Base-by-base conservation (phyloP, 2,888 invertebrate species). In the Hypercompe scribonia region DNA sequence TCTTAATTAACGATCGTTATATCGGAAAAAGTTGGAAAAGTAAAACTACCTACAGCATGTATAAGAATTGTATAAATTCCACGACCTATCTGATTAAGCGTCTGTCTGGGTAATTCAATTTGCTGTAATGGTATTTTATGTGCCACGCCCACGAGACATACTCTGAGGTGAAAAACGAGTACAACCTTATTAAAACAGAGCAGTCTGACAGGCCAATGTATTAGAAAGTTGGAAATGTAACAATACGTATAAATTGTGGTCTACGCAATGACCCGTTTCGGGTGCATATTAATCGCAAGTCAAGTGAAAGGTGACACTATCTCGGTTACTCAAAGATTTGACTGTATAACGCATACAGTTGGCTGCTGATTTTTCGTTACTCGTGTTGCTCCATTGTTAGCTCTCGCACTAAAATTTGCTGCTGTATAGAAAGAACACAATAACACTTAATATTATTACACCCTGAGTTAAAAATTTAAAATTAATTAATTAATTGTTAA, bases 281-380 rank as follows among this genome's bases (percentile, higher is more conserved):
- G 72, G 54, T 84, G 86, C 83, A 85, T 89, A 92, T 93, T 91
- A 91, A 93, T 92, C 86, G 90, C 84, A 79, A 78, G 77, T 71
- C 78, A 81, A 87, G 87, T 87, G 88, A 86, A 89, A 91, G 89
- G 85, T 85, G 94, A 91, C 92, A 86, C 87, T 87, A 84, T 83
- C 72, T 76, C 74, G 88, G 82, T 86, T 87, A 76, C 90, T 90
- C 81, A 88, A 81, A 28, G 46, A 2, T 28, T 31, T 2, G 21
- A 28, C 42, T 34, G 24, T 3, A 34, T 34, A 58, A 67, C n/a
- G 31, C 68, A 10, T 28, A 68, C n/a, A 72, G 64, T 70, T 70
- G 65, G 70, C 36, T n/a, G 70, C 70, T 65, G 18, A 70, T 28
- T 64, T 10, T 63, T 8, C n/a, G 33, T 42, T 66, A 5, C 5